A percentile compares a stretch with the other conserved stretches of the same genome.
phyloP scores from a whole-genome alignment of 2,888 invertebrate species.

The Thysanoteuthis rhombus region DNA sequence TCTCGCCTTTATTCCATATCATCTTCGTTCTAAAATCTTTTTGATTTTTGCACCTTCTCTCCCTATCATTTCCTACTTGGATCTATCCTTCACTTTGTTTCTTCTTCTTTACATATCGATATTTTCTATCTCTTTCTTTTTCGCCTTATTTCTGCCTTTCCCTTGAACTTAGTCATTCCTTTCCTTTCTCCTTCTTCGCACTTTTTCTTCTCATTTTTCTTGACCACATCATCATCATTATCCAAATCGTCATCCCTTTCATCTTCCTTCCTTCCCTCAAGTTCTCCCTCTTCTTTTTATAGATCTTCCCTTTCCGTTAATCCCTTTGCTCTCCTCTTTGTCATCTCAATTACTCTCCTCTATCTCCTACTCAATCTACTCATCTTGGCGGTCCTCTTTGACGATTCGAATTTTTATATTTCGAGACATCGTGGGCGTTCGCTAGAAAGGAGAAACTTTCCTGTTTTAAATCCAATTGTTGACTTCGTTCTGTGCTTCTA shows the following conservation, averaged over 20 bases:
- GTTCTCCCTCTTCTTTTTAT: neutral
- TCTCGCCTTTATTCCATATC: neutral
- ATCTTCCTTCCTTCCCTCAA: neutral
- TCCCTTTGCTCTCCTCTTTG: no score
- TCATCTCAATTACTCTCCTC: neutral
- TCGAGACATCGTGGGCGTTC: neutral
- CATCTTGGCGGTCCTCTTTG: neutral
- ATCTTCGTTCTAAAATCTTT: neutral
- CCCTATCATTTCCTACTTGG: neutral
- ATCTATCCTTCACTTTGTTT: neutral
- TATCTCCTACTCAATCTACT: neutral
- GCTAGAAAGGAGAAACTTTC: neutral
- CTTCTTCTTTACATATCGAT: neutral
- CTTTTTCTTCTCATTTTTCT: neutral
- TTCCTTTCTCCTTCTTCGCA: neutral
- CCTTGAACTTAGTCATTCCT: no score
- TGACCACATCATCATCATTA: no score
- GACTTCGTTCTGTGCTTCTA: neutral
- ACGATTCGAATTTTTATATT: neutral
- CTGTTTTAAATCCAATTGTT: neutral
- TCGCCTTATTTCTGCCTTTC: no score
- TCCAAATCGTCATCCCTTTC: neutral
- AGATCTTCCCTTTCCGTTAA: neutral
- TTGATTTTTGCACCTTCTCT: neutral
- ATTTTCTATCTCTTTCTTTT: neutral